Conservation (phyloP, 1,140 invertebrate species). For the Manduca sexta region DNA sequence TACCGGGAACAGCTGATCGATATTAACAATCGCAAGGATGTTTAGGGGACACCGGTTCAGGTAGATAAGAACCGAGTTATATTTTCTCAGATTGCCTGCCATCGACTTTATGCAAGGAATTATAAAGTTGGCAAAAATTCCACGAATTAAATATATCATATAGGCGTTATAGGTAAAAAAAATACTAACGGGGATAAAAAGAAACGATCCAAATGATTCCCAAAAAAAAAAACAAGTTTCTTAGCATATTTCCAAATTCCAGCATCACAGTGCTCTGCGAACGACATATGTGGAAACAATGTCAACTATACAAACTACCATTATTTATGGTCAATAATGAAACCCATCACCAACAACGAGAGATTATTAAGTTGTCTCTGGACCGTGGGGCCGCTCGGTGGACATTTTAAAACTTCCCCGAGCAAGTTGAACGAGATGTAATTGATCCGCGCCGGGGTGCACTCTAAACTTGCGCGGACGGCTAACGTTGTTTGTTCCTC, state of each 20-base stretch:
- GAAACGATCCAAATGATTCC: too few species aligned
- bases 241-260: too few species aligned
- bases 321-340: background rate
- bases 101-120: too few species aligned
- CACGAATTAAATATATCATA: too few species aligned
- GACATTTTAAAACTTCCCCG: conserved; percentile 43
- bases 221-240: too few species aligned
- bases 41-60: conserved; percentile 8
- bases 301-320: background rate
- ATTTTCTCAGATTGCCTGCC: background rate
- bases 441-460: conserved; percentile 27
- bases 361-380: conserved; percentile 2
- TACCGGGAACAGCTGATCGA: conserved; percentile 32
- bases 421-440: conserved; percentile 18
- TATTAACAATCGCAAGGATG: conserved; percentile 17
- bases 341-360: background rate
- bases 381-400: conserved; percentile 7
- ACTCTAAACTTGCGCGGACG: conserved; percentile 17
- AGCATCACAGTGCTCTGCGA: too few species aligned
- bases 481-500: conserved; percentile 28
- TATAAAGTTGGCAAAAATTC: too few species aligned
- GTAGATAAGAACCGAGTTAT: conserved; percentile 8
- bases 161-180: too few species aligned
- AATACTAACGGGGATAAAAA: too few species aligned
- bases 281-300: too few species aligned